Evolutionary conservation across 2,797 vertebrate genomes (phyloP).

Genomic region (Gallinago nigripennis): DNA sequence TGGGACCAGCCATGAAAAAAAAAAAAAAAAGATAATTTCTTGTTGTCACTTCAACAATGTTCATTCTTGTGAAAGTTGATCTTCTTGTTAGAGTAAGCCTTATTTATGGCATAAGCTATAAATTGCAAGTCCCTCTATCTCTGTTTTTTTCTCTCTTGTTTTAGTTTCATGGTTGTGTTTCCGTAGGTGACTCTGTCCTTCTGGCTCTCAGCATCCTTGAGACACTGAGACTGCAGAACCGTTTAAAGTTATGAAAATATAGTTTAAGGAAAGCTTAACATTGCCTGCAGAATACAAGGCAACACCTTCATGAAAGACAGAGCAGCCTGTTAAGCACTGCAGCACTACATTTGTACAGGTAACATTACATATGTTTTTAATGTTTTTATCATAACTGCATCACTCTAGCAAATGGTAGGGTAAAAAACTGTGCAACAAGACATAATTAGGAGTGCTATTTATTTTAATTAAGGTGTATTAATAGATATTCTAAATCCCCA

Average conservation of each 20-base stretch:
- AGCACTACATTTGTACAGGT: not conserved
- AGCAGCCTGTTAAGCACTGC: not conserved
- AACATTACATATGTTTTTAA: not conserved
- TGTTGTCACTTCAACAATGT: not conserved
- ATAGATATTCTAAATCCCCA: not conserved
- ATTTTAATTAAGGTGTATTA: slow-evolving; percentile 49
- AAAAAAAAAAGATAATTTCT: not conserved
- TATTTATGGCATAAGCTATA: not conserved
- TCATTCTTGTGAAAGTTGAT: not conserved
- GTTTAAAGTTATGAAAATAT: not conserved
- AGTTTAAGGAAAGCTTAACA: not conserved
- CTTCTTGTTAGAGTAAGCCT: not conserved
- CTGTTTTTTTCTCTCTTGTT: not conserved
- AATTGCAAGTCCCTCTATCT: not conserved
- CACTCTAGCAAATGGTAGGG: not conserved
- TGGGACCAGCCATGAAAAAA: too few relatives aligned
- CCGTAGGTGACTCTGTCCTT: not conserved
- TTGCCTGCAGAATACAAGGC: not conserved
- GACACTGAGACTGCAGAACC: not conserved
- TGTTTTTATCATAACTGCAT: not conserved
- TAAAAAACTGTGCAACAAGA: not conserved
- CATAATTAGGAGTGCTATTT: slow-evolving; percentile 3
- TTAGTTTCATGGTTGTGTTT: not conserved
- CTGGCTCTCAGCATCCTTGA: not conserved
- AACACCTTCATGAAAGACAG: not conserved